Evolutionary conservation across 2,797 vertebrate genomes (phyloP), one percentile per base, ranked within the genome.

Genomic region (Novumbra hubbsi): DNA sequence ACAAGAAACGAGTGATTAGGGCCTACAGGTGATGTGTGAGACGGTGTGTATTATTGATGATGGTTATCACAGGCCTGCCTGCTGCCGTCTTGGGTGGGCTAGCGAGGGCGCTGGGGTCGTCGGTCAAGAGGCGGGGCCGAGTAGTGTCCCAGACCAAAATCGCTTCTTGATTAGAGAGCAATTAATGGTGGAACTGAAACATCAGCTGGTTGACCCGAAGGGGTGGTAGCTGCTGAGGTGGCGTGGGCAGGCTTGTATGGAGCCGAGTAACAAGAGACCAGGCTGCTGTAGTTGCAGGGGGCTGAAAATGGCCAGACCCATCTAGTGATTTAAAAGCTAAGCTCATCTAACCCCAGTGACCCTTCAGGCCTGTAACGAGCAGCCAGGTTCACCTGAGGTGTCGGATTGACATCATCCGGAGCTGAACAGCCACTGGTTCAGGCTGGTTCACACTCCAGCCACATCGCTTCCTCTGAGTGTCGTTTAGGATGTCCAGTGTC

Each of bases 41-140:
- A 78, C 79, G 21, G 73, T 75, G 74, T 96, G 82, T 91, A 93
- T 96, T 95, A 94, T 95, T 95, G 88, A 95, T 93, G 88, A 80
- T 76, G 21, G 24, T 60, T 45, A 45, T 45, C 41, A 60, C 55
- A 60, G 55, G 55, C 55, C 55, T 60, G 55, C 55, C 55, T 60
- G 21, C 55, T 60, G 55, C 21, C 11, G 7, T 60, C 55, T 60
- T 12, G 12, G 21, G 24, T 60, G 89, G 55, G 55, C 9, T 57
- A 11, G n/a, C n/a, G 9, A 57, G 55, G 55, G n/a, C n/a, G 12
- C 41, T 12, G 5, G 41, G 41, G 41, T 45, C 41, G 3, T 11
- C 1, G 41, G 41, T 45, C 12, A 14, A 11, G 41, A 38, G 41
- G 41, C 41, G 11, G 41, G 6, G 41, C 41, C 12, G 6, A n/a